A percentile compares a stretch with the other conserved stretches of the same genome.
phyloP scores from a whole-genome alignment of 2,113 vertebrate species.

The Haemorhous mexicanus region DNA sequence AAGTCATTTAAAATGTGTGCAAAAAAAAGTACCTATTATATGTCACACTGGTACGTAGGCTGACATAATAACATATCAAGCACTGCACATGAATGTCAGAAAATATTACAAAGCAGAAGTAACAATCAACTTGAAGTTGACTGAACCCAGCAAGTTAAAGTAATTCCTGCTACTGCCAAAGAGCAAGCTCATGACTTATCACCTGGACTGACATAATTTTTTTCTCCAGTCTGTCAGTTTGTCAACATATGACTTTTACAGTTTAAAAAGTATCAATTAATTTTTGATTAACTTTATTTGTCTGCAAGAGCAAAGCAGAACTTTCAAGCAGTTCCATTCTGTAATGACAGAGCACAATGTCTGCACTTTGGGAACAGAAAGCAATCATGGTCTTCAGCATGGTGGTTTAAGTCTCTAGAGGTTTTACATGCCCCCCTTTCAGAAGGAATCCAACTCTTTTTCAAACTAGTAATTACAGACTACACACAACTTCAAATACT shows the following conservation, averaged over 20 bases:
- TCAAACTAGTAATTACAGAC: neutral
- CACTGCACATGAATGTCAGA: neutral
- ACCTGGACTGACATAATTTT: neutral
- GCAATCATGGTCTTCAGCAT: accelerated
- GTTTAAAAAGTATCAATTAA: neutral
- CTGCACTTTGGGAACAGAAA: neutral
- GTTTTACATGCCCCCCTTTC: neutral
- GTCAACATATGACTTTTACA: neutral
- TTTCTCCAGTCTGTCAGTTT: neutral
- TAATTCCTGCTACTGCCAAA: neutral
- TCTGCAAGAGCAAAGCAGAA: neutral
- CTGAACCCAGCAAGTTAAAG: neutral
- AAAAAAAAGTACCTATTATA: slow-evolving; percentile 26
- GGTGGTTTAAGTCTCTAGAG: neutral
- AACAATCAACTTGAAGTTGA: neutral
- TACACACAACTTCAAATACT: neutral
- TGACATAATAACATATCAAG: slow-evolving; percentile 41
- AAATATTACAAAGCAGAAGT: slow-evolving; percentile 40
- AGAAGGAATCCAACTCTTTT: neutral
- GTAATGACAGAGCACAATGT: neutral
- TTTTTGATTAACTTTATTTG: neutral
- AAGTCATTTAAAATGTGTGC: neutral
- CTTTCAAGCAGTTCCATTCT: neutral
- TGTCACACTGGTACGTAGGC: slow-evolving; percentile 1
- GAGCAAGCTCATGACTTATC: neutral